Percentiles rank a stretch among this genome's conserved stretches.
Conservation (phyloP, 2,888 invertebrate species). For the Temnothorax ravouxi region DNA sequence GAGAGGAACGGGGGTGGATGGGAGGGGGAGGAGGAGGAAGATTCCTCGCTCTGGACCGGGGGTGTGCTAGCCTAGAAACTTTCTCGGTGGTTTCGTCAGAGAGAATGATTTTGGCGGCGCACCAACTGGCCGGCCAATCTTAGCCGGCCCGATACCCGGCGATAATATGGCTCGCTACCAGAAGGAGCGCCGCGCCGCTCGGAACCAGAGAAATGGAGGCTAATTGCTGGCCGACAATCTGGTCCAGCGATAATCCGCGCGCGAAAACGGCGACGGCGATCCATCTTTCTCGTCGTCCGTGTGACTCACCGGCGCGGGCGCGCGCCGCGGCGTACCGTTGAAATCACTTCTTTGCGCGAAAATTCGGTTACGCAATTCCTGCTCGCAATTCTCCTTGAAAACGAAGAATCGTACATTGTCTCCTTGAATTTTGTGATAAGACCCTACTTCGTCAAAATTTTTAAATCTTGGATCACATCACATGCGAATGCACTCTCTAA, state of each 20-base stretch:
- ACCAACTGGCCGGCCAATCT: conserved; percentile 67
- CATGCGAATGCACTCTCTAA: neutral
- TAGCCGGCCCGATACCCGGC: conserved; percentile 67
- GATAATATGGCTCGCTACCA: conserved; percentile 69
- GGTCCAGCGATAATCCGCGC: conserved; percentile 39
- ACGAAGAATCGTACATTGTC: neutral
- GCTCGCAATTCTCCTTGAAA: neutral
- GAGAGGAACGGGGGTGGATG: too few species aligned
- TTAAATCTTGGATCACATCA: neutral
- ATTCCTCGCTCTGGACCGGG: conserved; percentile 67
- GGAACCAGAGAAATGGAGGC: conserved; percentile 65
- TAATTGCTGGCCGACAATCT: conserved; percentile 64
- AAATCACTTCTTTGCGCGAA: neutral
- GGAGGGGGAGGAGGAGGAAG: conserved; percentile 26
- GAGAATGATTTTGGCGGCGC: conserved; percentile 63
- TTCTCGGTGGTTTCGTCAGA: conserved; percentile 68
- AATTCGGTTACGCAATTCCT: conserved; percentile 13
- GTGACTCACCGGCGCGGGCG: conserved; percentile 35
- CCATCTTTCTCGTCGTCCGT: conserved; percentile 11
- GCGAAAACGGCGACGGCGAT: conserved; percentile 31
- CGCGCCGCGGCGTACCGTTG: neutral
- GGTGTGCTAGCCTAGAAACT: conserved; percentile 77
- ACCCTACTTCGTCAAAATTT: neutral
- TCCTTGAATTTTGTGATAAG: neutral
- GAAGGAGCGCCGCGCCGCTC: conserved; percentile 38